A percentile compares a stretch with the other conserved stretches of the same genome.
phyloP scores from a whole-genome alignment of 2,113 vertebrate genomes.

The Ophthalmolycus amberensis region DNA sequence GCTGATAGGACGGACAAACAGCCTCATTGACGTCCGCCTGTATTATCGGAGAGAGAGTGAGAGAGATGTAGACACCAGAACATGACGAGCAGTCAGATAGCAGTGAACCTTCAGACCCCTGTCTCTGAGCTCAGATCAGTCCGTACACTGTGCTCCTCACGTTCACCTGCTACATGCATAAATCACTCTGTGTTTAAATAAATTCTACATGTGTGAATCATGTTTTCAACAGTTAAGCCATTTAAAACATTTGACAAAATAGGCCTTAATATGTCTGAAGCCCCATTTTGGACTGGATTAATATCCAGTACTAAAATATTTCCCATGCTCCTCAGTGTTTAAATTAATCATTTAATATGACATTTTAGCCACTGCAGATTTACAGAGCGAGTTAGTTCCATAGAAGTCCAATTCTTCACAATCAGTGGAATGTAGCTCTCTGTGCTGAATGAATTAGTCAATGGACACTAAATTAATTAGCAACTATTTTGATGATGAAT shows the following conservation, averaged over 20 bases:
- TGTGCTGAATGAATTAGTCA: background rate
- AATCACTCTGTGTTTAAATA: slow-evolving; percentile 29
- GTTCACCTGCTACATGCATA: slow-evolving; percentile 36
- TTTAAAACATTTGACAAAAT: background rate
- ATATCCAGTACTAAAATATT: background rate
- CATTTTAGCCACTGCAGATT: background rate
- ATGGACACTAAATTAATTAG: too few relatives aligned
- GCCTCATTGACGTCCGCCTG: slow-evolving; percentile 42
- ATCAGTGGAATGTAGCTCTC: background rate
- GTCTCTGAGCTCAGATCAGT: slow-evolving; percentile 33
- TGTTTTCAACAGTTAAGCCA: background rate
- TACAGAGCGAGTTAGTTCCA: background rate
- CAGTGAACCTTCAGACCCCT: slow-evolving; percentile 20
- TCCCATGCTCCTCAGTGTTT: background rate
- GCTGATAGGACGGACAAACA: slow-evolving; percentile 27
- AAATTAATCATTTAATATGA: background rate
- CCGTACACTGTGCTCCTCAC: slow-evolving; percentile 16
- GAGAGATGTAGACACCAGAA: slow-evolving; percentile 30
- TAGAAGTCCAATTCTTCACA: background rate
- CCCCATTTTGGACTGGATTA: background rate
- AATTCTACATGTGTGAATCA: background rate
- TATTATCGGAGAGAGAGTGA: slow-evolving; percentile 42
- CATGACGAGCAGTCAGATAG: slow-evolving; percentile 29
- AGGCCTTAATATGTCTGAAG: background rate
- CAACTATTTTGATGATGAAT: background rate